phyloP scores from a whole-genome alignment of 2,888 invertebrate species.

The Plagodis pulveraria region DNA sequence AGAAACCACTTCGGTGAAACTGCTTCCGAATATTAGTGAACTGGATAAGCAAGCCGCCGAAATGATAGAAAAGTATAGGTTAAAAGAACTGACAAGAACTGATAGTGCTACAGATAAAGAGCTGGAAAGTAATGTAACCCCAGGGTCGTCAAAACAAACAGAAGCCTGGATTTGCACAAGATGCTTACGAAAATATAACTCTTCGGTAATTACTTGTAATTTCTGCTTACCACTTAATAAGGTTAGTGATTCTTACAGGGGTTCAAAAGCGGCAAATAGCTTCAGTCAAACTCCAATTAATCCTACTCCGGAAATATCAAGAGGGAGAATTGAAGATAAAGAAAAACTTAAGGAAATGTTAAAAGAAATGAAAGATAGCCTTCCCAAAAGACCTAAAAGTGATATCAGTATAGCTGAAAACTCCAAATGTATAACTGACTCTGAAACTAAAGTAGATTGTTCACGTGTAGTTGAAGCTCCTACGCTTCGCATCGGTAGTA shows the following conservation, averaged over 20 bases:
- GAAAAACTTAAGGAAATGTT: constrained; percentile 88
- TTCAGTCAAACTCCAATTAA: constrained; percentile 55
- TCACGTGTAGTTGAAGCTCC: constrained; percentile 57
- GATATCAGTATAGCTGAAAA: constrained; percentile 33
- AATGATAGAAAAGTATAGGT: constrained; percentile 85
- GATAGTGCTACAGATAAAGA: constrained; percentile 18
- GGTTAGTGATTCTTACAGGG: constrained; percentile 25
- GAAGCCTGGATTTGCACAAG: constrained; percentile 67
- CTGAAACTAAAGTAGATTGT: constrained; percentile 29
- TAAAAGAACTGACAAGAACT: constrained; percentile 46
- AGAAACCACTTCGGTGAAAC: constrained; percentile 77
- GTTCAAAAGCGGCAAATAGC: constrained; percentile 43
- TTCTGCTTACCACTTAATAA: constrained; percentile 53
- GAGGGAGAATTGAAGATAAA: constrained; percentile 70
- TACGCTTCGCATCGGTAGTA: constrained; percentile 67
- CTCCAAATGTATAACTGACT: constrained; percentile 22
- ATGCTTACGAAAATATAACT: constrained; percentile 68
- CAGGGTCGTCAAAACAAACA: constrained; percentile 33
- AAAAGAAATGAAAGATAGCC: constrained; percentile 91
- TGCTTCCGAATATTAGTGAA: constrained; percentile 91
- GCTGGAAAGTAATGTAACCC: constrained; percentile 26
- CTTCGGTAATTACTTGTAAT: constrained; percentile 59
- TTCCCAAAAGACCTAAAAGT: constrained; percentile 85
- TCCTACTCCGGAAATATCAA: constrained; percentile 20
- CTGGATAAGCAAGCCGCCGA: constrained; percentile 91